phyloP scores from a whole-genome alignment of 1,140 invertebrate genomes.

The Philopotamus ludificatus region DNA sequence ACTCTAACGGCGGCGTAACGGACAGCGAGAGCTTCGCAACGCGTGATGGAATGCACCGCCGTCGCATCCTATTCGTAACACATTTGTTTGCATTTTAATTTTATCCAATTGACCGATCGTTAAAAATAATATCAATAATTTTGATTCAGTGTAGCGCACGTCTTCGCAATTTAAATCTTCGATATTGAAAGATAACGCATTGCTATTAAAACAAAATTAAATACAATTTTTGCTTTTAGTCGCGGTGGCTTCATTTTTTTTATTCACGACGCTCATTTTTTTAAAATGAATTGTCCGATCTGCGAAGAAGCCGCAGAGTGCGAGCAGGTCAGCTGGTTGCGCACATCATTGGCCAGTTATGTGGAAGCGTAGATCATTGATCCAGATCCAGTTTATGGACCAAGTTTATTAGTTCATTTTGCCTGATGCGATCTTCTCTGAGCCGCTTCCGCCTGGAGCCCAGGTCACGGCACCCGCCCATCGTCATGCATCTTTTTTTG shows the following conservation, averaged over 20 bases:
- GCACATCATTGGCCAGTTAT: constrained; percentile 33
- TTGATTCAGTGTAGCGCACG: too few species aligned
- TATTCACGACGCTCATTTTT: too few species aligned
- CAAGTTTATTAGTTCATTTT: constrained; percentile 37
- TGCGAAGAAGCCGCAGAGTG: constrained; percentile 8
- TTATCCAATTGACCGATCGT: too few species aligned
- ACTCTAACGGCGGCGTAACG: constrained; percentile 28
- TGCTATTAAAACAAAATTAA: too few species aligned
- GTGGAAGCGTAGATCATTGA: constrained; percentile 36
- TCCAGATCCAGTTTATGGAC: constrained; percentile 40
- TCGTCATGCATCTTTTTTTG: constrained; percentile 26
- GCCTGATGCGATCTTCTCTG: not conserved
- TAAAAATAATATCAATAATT: too few species aligned
- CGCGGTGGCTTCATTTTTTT: too few species aligned
- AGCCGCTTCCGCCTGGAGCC: constrained; percentile 19
- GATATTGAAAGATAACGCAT: too few species aligned
- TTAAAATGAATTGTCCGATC: too few species aligned
- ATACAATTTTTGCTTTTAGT: too few species aligned
- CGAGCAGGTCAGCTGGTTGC: constrained; percentile 10
- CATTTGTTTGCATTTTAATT: too few species aligned
- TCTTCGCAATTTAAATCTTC: too few species aligned
- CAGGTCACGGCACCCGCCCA: constrained; percentile 27
- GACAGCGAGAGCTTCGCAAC: constrained; percentile 34
- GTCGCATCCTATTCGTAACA: too few species aligned
- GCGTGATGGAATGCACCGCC: constrained; percentile 40